phyloP scores from a whole-genome alignment of 2,113 vertebrate genomes.

The Eonycteris spelaea region DNA sequence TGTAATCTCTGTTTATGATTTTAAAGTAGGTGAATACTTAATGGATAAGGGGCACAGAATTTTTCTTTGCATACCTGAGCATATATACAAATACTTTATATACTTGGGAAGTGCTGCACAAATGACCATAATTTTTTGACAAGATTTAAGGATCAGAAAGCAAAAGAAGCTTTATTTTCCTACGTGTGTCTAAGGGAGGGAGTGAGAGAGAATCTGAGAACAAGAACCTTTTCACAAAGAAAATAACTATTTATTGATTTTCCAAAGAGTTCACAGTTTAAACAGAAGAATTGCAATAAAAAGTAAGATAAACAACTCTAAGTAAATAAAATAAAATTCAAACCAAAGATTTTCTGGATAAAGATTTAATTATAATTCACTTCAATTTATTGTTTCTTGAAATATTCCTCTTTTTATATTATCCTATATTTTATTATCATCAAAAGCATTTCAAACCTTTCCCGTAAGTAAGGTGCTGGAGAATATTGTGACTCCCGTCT shows the following conservation, averaged over 20 bases:
- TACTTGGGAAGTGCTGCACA: background rate
- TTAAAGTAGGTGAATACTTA: background rate
- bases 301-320: background rate
- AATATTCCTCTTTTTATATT: background rate
- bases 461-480: accelerated
- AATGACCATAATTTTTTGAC: background rate
- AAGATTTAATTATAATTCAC: background rate
- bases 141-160: background rate
- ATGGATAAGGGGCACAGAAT: background rate
- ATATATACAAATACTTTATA: background rate
- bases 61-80: background rate
- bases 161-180: background rate
- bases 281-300: background rate
- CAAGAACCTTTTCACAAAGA: background rate
- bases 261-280: background rate
- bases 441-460: background rate
- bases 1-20: background rate
- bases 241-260: background rate
- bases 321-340: background rate
- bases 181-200: background rate
- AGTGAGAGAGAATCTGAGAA: background rate
- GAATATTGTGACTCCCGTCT: background rate
- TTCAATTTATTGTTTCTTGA: background rate
- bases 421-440: background rate
- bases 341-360: background rate